Percentiles rank a stretch among this genome's conserved stretches.
These are phyloP conservation scores for Cardinalis cardinalis DNA, from an alignment of 2,113 vertebrate species.

Conservation along the genomic window DNA sequence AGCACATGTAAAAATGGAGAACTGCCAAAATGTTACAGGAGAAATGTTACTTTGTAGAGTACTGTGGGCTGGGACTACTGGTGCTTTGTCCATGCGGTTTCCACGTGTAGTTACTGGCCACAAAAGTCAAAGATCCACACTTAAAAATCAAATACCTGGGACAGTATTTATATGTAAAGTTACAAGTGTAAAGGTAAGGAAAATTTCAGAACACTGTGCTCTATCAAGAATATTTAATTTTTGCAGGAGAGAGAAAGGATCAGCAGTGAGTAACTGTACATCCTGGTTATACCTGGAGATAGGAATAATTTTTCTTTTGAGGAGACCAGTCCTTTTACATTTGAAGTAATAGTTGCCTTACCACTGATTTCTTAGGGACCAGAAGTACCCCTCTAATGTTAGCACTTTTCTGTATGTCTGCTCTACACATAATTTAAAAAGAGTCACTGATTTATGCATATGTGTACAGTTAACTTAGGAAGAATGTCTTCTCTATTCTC, in stretches of 20 bases:
- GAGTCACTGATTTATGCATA: neutral
- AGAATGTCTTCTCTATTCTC: neutral
- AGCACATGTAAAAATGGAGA: neutral
- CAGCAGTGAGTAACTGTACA: neutral
- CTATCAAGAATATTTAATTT: neutral
- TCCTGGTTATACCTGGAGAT: neutral
- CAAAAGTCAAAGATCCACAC: neutral
- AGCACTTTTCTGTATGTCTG: neutral
- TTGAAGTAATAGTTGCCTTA: neutral
- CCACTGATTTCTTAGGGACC: neutral
- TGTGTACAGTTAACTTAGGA: neutral
- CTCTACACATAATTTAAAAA: neutral
- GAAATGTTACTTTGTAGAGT: neutral
- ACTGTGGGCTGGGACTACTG: neutral
- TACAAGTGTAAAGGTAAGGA: neutral
- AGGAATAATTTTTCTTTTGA: neutral
- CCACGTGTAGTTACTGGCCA: neutral
- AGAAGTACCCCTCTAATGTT: neutral
- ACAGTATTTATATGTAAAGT: neutral
- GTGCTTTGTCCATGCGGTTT: neutral
- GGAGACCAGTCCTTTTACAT: neutral
- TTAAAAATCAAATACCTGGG: neutral
- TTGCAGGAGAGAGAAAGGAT: neutral
- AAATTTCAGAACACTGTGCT: neutral
- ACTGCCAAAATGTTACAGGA: neutral